phyloP scores from a whole-genome alignment of 2,113 vertebrate genomes.

The Macrotus californicus region DNA sequence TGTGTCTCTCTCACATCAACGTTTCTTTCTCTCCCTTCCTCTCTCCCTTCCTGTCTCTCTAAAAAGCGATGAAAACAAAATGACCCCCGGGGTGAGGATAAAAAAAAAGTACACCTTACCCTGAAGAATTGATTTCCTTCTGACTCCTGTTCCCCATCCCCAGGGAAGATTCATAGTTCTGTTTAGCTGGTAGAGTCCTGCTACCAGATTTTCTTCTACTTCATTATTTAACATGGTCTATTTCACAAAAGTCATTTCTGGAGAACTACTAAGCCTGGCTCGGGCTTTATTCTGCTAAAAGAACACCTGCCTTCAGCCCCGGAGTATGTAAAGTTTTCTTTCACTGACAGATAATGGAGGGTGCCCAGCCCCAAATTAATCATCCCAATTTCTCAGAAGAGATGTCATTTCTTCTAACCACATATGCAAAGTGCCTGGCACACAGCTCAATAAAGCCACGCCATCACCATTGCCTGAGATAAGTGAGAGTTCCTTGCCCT shows the following conservation, averaged over 20 bases:
- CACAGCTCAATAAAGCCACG: not conserved
- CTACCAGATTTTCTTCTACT: not conserved
- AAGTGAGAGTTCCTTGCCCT: not conserved
- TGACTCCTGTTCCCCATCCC: not conserved
- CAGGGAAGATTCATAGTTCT: not conserved
- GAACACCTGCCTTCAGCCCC: not conserved
- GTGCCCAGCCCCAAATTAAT: not conserved
- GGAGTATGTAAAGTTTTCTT: not conserved
- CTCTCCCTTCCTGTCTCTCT: no score
- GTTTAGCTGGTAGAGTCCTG: not conserved
- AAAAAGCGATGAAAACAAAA: no score
- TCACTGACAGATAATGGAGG: not conserved
- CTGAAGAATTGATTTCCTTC: not conserved
- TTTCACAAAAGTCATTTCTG: not conserved
- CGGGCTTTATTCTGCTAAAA: not conserved
- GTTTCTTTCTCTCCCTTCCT: no score
- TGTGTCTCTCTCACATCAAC: no score
- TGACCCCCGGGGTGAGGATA: no score
- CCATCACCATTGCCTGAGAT: fast-evolving
- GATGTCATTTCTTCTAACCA: not conserved
- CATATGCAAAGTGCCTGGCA: not conserved
- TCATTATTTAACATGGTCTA: not conserved
- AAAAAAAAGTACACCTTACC: not conserved
- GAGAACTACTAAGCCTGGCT: not conserved
- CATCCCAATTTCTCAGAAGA: not conserved